Evolutionary conservation across 2,888 invertebrate species (phyloP), one percentile per base, ranked within the genome.

Genomic region (Zaprionus bogoriensis): DNA sequence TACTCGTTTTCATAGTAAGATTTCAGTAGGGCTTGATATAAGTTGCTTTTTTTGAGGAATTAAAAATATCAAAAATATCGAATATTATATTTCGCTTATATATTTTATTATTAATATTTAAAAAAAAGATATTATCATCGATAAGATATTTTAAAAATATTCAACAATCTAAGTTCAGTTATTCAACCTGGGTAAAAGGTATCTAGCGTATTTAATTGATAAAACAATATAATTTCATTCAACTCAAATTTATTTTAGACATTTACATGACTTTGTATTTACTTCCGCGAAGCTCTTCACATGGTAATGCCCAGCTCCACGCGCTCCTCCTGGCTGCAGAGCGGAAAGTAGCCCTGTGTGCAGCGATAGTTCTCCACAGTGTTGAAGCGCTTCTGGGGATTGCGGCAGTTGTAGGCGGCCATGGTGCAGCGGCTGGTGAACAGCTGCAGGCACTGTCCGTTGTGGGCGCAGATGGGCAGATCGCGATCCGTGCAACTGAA

Each of bases 391-490:
- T 82, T 87, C 23, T 80, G 77, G 2, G 89, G 81, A 70, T 83
- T 79, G 23, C 78, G 75, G 22, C 89, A 89, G 46, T 89, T 89
- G 67, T 88, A 87, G 41, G 86, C 76, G 12, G 78, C 61, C 76
- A 88, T 67, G 23, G 74, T 74, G 42, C 88, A 88, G 19, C 52
- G 55, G 9, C 81, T 85, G 6, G 75, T 76, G 59, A 88, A 89
- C 7, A 68, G 45, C 23, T 87, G 78, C 23, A 76, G 55, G 51
- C 89, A 89, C 38, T 81, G 87, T 9, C 89, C 88, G 44, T 89
- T 89, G 44, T 60, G 65, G 36, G 74, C 88, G 25, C 89, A 89
- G 0, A 81, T 66, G 2, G 67, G 48, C 0, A 68, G 9, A 36
- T 89, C 88, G 3, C 42, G 51, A 6, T 65, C 48, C 2, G 75